Conservation (phyloP, 1,140 invertebrate species). For the Papilio helenus region DNA sequence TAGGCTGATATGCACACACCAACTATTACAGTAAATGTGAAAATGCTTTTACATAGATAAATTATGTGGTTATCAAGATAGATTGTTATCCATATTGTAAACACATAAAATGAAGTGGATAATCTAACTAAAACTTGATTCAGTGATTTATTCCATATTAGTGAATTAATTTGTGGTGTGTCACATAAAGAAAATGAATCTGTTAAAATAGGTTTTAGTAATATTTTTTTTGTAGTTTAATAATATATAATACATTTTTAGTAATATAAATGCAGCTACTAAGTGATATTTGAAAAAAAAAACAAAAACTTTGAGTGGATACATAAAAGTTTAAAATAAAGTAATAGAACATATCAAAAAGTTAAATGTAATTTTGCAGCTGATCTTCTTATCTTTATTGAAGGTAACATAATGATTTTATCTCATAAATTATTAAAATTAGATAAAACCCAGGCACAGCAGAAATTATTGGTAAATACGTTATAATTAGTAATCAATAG, state of each 20-base stretch:
- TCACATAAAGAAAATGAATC: neutral
- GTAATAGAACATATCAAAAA: too few species aligned
- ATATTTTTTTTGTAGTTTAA: too few species aligned
- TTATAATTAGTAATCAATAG: too few species aligned
- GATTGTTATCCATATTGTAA: neutral
- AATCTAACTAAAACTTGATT: slow-evolving; percentile 12
- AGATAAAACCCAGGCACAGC: too few species aligned
- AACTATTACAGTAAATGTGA: neutral
- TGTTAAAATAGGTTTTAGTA: neutral
- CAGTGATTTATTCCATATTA: neutral
- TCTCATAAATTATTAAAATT: neutral
- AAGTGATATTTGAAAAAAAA: neutral
- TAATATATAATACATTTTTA: too few species aligned
- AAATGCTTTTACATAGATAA: neutral
- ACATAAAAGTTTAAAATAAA: too few species aligned
- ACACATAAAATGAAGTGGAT: neutral
- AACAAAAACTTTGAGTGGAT: neutral
- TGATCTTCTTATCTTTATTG: neutral
- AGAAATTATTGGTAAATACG: too few species aligned
- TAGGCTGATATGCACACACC: neutral
- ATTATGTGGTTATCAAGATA: slow-evolving; percentile 16
- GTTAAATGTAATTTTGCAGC: too few species aligned
- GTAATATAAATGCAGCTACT: too few species aligned
- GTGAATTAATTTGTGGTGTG: neutral
- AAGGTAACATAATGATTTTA: neutral